Conservation (phyloP, 2,113 vertebrate genomes). For the Corythaeola cristata region DNA sequence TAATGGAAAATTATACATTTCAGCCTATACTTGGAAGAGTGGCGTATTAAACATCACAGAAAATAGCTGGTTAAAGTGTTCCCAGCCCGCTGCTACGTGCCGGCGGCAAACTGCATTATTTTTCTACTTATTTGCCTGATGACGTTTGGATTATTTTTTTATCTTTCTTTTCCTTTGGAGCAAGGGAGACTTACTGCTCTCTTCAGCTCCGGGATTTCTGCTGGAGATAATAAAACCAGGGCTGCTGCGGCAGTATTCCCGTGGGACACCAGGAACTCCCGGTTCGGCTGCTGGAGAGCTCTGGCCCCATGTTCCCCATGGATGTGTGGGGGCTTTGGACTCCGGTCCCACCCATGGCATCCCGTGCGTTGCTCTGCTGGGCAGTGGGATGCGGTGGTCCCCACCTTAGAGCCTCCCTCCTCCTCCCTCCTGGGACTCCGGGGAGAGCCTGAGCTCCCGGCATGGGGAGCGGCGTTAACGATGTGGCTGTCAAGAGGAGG, state of each 20-base stretch:
- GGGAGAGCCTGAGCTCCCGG: neutral
- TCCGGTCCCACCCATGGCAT: accelerated
- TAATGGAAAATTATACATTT: slow-evolving; percentile 75
- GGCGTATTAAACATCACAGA: slow-evolving; percentile 46
- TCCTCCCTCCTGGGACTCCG: neutral
- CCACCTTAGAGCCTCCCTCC: neutral
- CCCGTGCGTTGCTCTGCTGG: accelerated
- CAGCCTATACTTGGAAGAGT: slow-evolving; percentile 44
- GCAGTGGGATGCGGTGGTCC: neutral
- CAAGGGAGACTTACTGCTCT: neutral
- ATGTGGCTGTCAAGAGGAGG: neutral
- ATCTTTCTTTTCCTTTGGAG: neutral
- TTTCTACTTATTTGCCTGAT: slow-evolving; percentile 44
- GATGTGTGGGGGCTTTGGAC: too few relatives aligned
- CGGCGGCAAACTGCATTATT: slow-evolving; percentile 36
- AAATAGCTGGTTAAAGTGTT: slow-evolving; percentile 69
- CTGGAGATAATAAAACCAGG: neutral
- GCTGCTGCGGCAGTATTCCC: accelerated
- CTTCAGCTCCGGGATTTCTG: neutral
- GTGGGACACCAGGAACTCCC: neutral
- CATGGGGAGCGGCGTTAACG: accelerated
- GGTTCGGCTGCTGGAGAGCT: neutral
- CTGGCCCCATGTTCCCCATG: neutral
- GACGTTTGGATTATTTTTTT: neutral
- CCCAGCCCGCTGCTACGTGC: slow-evolving; percentile 53